These are phyloP conservation scores for Tenthredo scrophulariae DNA, from an alignment of 2,888 invertebrate genomes.

Conservation along the genomic window DNA sequence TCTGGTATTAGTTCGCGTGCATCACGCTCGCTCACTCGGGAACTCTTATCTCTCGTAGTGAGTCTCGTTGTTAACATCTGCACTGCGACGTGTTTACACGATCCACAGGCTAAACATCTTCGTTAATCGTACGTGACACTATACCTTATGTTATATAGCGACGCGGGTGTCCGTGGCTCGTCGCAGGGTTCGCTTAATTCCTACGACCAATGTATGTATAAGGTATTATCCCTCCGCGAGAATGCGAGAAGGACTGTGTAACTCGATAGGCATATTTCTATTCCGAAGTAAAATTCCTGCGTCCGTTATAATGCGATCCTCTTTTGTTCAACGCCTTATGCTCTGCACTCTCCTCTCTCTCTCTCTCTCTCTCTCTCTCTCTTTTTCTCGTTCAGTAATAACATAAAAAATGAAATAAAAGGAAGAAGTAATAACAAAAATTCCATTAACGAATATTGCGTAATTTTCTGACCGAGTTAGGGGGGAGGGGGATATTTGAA, in stretches of 20 bases:
- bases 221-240: not conserved
- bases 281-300: not conserved
- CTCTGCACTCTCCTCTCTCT: no score
- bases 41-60: not conserved
- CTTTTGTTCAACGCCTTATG: constrained; percentile 1
- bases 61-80: constrained; percentile 44
- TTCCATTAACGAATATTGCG: not conserved
- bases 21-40: constrained; percentile 35
- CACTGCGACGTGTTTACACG: constrained; percentile 37
- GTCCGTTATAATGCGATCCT: not conserved
- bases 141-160: not conserved
- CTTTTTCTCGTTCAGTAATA: not conserved
- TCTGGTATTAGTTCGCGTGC: constrained; percentile 18
- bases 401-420: not conserved
- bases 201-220: not conserved
- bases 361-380: not conserved
- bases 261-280: constrained; percentile 30
- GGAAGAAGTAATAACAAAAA: not conserved
- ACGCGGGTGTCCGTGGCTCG: constrained; percentile 8
- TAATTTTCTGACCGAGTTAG: not conserved
- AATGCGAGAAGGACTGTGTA: not conserved
- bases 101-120: constrained; percentile 44
- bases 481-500: not conserved
- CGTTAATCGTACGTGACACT: constrained; percentile 47
- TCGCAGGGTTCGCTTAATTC: not conserved